phyloP scores from a whole-genome alignment of 1,140 invertebrate genomes.

The Procambarus clarkii region DNA sequence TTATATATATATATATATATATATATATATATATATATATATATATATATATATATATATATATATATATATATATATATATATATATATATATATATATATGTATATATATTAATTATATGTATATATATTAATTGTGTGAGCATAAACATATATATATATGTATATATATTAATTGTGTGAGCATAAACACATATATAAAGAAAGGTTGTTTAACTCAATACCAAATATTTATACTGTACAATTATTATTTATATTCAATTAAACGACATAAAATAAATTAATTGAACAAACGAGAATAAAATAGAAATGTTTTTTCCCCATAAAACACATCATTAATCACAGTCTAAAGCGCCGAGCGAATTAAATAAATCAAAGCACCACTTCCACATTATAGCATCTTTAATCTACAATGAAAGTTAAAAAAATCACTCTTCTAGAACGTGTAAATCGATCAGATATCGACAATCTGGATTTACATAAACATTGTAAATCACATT shows the following conservation, averaged over 20 bases:
- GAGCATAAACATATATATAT: conserved; percentile 24
- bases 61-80: conserved; percentile 62
- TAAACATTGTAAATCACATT: not conserved
- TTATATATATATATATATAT: conserved; percentile 50
- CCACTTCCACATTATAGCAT: too few species aligned
- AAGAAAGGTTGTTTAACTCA: too few species aligned
- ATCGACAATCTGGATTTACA: not conserved
- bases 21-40: conserved; percentile 42
- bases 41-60: conserved; percentile 46
- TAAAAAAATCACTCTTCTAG: not conserved
- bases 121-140: not conserved
- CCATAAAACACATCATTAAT: too few species aligned
- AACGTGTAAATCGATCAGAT: not conserved
- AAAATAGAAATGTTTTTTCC: too few species aligned
- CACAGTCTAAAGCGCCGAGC: too few species aligned
- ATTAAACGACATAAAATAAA: too few species aligned
- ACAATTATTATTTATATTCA: too few species aligned
- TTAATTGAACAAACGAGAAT: too few species aligned
- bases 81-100: conserved; percentile 58
- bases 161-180: conserved; percentile 7
- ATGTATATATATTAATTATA: not conserved
- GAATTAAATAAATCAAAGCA: too few species aligned
- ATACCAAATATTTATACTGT: not conserved
- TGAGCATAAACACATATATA: not conserved
- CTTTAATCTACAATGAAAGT: not conserved